Evolutionary conservation across 2,888 invertebrate genomes (phyloP).

Genomic region (Microctonus aethiopoides): DNA sequence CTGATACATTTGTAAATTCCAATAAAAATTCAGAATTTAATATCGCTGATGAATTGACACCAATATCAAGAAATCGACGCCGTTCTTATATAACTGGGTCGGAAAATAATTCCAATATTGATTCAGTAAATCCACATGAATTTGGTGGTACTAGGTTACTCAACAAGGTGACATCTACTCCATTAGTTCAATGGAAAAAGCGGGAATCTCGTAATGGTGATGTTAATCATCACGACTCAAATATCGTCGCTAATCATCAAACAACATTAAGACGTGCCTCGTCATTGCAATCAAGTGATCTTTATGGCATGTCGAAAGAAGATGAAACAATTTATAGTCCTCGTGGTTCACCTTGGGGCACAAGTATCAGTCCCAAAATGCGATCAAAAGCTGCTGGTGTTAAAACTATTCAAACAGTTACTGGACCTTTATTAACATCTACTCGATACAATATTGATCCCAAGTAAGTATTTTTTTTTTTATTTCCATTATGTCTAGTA

Average conservation of each 20-base stretch:
- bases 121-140: constrained; percentile 12
- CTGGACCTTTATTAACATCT: constrained; percentile 67
- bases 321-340: constrained; percentile 47
- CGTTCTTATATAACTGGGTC: constrained; percentile 7
- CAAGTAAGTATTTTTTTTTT: constrained; percentile 56
- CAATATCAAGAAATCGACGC: constrained; percentile 41
- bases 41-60: constrained; percentile 47
- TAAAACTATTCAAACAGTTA: constrained; percentile 60
- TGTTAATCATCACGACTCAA: neutral
- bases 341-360: constrained; percentile 57
- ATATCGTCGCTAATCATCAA: constrained; percentile 4
- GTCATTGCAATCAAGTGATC: constrained; percentile 39
- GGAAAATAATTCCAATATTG: constrained; percentile 31
- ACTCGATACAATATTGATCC: constrained; percentile 68
- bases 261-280: constrained; percentile 33
- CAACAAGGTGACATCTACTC: constrained; percentile 51
- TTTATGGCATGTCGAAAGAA: constrained; percentile 26
- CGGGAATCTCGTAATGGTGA: constrained; percentile 47
- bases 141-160: constrained; percentile 29
- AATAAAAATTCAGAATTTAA: constrained; percentile 38
- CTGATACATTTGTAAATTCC: constrained; percentile 41
- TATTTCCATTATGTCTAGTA: neutral
- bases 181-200: constrained; percentile 43
- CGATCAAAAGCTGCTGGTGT: constrained; percentile 48
- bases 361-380: constrained; percentile 56